These are phyloP conservation scores for Deilephila elpenor DNA, from an alignment of 2,888 invertebrate genomes.

Conservation along the genomic window DNA sequence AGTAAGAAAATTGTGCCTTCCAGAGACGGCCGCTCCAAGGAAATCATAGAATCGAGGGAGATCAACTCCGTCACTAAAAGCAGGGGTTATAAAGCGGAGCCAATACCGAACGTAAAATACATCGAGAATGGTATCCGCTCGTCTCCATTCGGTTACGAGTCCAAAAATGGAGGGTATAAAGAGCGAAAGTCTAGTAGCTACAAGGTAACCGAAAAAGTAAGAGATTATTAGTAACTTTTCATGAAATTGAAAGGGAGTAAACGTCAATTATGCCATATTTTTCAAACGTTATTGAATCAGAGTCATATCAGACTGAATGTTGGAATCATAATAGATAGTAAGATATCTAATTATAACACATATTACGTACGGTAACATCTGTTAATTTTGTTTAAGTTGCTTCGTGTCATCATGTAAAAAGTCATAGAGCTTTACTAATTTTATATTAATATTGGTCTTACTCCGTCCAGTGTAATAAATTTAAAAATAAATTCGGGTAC, in stretches of 20 bases:
- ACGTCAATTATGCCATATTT: conserved; percentile 68
- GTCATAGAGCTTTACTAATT: conserved; percentile 82
- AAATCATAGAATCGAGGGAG: conserved; percentile 89
- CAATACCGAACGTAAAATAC: conserved; percentile 78
- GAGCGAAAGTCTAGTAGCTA: conserved; percentile 79
- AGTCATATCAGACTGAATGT: conserved; percentile 77
- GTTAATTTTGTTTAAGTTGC: conserved; percentile 62
- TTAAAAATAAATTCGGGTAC: conserved; percentile 50
- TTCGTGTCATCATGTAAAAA: conserved; percentile 75
- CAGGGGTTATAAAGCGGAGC: conserved; percentile 81
- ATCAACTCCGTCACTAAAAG: conserved; percentile 89
- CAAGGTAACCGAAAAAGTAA: conserved; percentile 76
- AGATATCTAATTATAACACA: conserved; percentile 64
- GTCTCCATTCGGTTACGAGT: conserved; percentile 65
- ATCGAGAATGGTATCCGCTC: conserved; percentile 81
- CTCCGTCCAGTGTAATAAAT: conserved; percentile 67
- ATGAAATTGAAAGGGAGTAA: conserved; percentile 42
- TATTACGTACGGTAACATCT: conserved; percentile 57
- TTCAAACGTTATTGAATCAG: conserved; percentile 60
- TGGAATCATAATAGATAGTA: conserved; percentile 68
- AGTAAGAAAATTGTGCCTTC: conserved; percentile 88
- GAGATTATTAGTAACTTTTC: conserved; percentile 72
- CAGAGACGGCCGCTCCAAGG: conserved; percentile 86
- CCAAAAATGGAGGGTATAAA: conserved; percentile 69
- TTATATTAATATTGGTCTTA: conserved; percentile 63